A percentile compares a stretch with the other conserved stretches of the same genome.
Conservation (phyloP, 2,797 vertebrate genomes). For the Cossypha caffra region DNA sequence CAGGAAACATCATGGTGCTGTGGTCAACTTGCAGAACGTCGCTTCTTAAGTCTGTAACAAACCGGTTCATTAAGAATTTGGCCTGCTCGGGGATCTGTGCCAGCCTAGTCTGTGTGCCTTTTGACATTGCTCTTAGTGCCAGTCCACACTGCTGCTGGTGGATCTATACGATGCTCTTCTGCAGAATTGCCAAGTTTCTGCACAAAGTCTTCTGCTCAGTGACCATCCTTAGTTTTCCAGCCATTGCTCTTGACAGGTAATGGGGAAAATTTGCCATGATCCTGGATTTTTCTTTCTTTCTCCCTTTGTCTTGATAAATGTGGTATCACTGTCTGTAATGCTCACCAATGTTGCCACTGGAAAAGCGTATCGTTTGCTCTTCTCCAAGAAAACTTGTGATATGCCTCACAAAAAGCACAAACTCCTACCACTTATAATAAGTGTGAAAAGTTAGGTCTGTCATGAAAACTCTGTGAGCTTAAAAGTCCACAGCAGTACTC, state of each 20-base stretch:
- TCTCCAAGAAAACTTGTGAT: not conserved
- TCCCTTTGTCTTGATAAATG: not conserved
- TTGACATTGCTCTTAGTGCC: conserved; percentile 89
- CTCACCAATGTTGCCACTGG: not conserved
- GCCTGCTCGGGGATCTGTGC: conserved; percentile 94
- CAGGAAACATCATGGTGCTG: conserved; percentile 91
- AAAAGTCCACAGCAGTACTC: not conserved
- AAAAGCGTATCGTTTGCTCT: not conserved
- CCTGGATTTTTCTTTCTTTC: not conserved
- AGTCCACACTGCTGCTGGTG: conserved; percentile 95
- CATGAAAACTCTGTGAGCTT: not conserved
- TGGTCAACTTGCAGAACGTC: conserved; percentile 96
- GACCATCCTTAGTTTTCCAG: conserved; percentile 93
- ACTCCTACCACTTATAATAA: not conserved
- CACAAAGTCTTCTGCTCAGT: conserved; percentile 97
- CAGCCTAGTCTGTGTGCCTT: conserved; percentile 92
- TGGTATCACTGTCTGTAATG: not conserved
- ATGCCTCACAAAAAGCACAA: not conserved
- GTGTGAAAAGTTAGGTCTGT: not conserved
- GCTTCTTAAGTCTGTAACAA: conserved; percentile 94
- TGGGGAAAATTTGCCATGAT: not conserved
- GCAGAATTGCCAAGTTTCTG: conserved; percentile 93
- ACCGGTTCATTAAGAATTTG: conserved; percentile 94
- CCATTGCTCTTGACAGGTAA: conserved; percentile 97
- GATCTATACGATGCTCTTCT: conserved; percentile 89